These are phyloP conservation scores for Amiota minor DNA, from an alignment of 2,888 invertebrate species.

Conservation along the genomic window DNA sequence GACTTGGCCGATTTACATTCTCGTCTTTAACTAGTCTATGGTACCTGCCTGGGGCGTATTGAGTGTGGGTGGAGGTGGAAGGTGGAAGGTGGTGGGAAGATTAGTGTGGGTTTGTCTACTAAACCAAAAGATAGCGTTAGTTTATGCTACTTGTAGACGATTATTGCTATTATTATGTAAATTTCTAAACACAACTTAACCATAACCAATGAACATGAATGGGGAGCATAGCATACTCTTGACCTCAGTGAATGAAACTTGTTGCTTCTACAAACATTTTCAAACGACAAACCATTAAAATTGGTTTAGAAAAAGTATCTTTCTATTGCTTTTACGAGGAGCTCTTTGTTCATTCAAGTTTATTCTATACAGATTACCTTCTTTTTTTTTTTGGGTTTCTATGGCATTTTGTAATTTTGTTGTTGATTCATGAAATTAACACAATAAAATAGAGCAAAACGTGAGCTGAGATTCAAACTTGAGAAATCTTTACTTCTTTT, in stretches of 20 bases:
- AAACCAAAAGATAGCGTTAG: not conserved
- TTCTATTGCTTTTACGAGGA: too few species aligned
- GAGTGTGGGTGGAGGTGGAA: too few species aligned
- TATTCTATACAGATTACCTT: not conserved
- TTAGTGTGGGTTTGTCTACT: too few species aligned
- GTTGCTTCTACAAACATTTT: slow-evolving; percentile 12
- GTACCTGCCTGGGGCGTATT: too few species aligned
- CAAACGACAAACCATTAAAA: slow-evolving; percentile 29
- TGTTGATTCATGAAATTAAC: slow-evolving; percentile 30
- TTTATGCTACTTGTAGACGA: slow-evolving; percentile 21
- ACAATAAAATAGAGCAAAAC: slow-evolving; percentile 37
- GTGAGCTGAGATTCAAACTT: slow-evolving; percentile 28
- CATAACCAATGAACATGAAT: too few species aligned
- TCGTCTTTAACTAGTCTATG: too few species aligned
- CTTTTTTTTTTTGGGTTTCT: slow-evolving; percentile 1
- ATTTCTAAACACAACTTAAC: slow-evolving; percentile 6
- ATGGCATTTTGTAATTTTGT: slow-evolving; percentile 3
- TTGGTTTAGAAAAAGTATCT: slow-evolving; percentile 3
- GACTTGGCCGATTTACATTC: too few species aligned
- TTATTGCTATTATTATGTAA: slow-evolving; percentile 40
- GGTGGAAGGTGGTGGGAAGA: too few species aligned
- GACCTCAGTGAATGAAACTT: too few species aligned
- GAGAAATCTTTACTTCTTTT: not conserved
- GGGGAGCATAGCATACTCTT: too few species aligned
- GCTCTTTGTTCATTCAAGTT: not conserved